A percentile compares a stretch with the other conserved stretches of the same genome.
phyloP scores from a whole-genome alignment of 2,113 vertebrate species.

The Apaloderma vittatum region DNA sequence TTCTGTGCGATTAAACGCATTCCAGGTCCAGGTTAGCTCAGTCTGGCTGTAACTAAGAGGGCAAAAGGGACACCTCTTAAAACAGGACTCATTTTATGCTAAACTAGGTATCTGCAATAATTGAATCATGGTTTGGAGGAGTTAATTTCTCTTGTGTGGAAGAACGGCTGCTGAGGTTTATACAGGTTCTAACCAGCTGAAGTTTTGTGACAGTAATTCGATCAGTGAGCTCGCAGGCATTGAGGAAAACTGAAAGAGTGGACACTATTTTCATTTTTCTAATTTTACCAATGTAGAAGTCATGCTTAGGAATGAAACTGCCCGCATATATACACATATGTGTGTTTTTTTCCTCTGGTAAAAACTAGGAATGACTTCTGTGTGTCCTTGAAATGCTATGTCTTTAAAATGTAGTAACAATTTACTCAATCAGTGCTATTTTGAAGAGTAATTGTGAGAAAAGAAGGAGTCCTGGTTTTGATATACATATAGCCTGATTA shows the following conservation, averaged over 20 bases:
- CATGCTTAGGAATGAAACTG: rapidly evolving
- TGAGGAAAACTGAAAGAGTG: no score
- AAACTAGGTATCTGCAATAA: rapidly evolving
- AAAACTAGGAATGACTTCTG: not conserved
- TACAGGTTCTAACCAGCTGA: not conserved
- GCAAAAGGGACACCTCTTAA: not conserved
- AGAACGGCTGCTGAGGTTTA: not conserved
- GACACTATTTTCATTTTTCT: not conserved
- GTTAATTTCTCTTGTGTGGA: rapidly evolving
- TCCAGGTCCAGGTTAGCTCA: not conserved
- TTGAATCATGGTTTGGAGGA: not conserved
- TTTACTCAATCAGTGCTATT: not conserved
- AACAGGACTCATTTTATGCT: rapidly evolving
- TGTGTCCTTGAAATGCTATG: not conserved
- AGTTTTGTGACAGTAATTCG: not conserved
- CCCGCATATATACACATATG: rapidly evolving
- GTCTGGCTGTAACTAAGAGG: not conserved
- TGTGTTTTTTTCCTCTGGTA: not conserved
- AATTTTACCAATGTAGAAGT: not conserved
- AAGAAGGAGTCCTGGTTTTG: not conserved
- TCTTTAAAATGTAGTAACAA: not conserved
- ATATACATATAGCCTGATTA: rapidly evolving
- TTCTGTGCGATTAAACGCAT: not conserved
- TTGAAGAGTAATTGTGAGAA: not conserved
- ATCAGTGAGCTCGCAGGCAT: not conserved